Percentiles rank a stretch among this genome's conserved stretches.
Conservation (phyloP, 2,888 invertebrate species). For the Auanema freiburgensis region DNA sequence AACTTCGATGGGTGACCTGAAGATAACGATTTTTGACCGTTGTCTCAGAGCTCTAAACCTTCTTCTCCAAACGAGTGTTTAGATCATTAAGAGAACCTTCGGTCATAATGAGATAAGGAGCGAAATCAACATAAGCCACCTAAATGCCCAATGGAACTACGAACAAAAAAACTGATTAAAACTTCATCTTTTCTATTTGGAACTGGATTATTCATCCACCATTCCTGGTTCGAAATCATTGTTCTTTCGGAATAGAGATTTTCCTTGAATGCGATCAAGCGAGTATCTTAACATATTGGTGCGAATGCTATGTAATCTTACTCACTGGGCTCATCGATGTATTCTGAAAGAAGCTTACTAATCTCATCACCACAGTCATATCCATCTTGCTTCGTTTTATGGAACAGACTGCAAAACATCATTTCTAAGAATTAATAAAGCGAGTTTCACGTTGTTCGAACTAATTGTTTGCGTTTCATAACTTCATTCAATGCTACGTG, state of each 20-base stretch:
- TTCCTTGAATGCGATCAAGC: conserved; percentile 24
- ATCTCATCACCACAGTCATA: conserved; percentile 42
- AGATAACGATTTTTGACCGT: neutral
- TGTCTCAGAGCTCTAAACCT: conserved; percentile 17
- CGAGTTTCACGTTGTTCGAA: conserved; percentile 30
- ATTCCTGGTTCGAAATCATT: conserved; percentile 21
- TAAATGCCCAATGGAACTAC: conserved; percentile 18
- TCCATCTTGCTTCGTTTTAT: conserved; percentile 34
- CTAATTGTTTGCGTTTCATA: conserved; percentile 20
- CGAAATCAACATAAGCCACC: conserved; percentile 36
- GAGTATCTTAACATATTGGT: conserved; percentile 15
- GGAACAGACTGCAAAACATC: conserved; percentile 37
- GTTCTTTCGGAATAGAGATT: conserved; percentile 35
- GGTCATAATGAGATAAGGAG: conserved; percentile 36
- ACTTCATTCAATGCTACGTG: conserved; percentile 25
- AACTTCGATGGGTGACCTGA: conserved; percentile 29
- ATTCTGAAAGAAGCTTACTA: conserved; percentile 25
- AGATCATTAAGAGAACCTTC: conserved; percentile 32
- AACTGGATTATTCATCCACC: conserved; percentile 41
- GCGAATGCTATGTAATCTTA: neutral
- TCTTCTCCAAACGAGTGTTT: conserved; percentile 27
- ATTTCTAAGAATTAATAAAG: no score
- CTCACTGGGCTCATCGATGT: conserved; percentile 27
- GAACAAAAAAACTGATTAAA: conserved; percentile 3
- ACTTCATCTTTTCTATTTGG: conserved; percentile 41